Conservation (phyloP, 35 echinoderm and acorn worm species). For the Heliocidaris tuberculata region DNA sequence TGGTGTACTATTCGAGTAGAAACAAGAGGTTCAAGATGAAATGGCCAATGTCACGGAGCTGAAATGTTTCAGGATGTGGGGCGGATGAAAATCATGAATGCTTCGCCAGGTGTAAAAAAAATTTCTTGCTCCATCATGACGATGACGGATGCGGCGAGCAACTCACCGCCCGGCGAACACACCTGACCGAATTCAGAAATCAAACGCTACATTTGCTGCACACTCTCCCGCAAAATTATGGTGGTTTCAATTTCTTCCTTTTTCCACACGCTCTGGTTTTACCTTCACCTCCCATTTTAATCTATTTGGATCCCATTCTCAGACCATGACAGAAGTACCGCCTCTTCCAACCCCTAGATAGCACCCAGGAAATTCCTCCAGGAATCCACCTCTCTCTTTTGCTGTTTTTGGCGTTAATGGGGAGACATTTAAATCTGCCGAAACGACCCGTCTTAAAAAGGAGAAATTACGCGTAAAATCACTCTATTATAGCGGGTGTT, state of each 20-base stretch:
- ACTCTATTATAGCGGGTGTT: not conserved
- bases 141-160: not conserved
- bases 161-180: not conserved
- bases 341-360: not conserved
- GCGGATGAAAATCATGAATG: not conserved
- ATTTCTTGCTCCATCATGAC: not conserved
- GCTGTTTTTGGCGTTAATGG: not conserved
- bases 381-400: not conserved
- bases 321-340: not conserved
- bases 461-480: constrained; percentile 30
- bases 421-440: not conserved
- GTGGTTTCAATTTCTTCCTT: not conserved
- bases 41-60: not conserved
- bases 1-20: not conserved
- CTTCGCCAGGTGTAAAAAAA: not conserved
- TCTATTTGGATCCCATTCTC: not conserved
- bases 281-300: not conserved
- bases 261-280: not conserved
- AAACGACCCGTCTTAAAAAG: not conserved
- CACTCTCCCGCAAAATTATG: constrained; percentile 40
- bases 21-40: not conserved
- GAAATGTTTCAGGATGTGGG: not conserved
- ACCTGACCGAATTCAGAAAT: constrained; percentile 41
- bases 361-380: not conserved
- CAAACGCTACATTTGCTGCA: constrained; percentile 52